Percentiles rank a stretch among this genome's conserved stretches.
phyloP scores from a whole-genome alignment of 2,888 invertebrate species.

The Agrotis clavis region DNA sequence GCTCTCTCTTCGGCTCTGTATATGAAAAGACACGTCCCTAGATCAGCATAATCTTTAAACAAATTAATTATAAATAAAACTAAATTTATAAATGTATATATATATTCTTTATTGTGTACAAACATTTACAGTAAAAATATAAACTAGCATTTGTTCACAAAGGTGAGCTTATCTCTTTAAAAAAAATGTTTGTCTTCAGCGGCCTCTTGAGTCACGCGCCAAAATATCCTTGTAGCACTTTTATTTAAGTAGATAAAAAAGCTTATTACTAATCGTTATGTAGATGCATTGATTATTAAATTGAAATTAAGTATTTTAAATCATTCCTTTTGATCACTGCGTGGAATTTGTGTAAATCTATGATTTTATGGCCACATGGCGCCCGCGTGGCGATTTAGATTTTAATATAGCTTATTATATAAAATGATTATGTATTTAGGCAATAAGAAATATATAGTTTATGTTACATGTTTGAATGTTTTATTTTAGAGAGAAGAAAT shows the following conservation, averaged over 20 bases:
- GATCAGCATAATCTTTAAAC: background rate
- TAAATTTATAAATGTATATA: background rate
- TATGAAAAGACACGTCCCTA: background rate
- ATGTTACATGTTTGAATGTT: conserved; percentile 65
- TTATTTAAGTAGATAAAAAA: conserved; percentile 43
- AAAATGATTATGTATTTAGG: conserved; percentile 71
- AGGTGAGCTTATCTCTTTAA: too few relatives aligned
- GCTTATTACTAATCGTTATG: conserved; percentile 37
- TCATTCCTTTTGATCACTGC: conserved; percentile 48
- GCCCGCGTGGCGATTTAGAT: conserved; percentile 58
- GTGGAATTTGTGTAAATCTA: conserved; percentile 33
- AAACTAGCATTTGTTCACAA: too few relatives aligned
- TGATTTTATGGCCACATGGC: conserved; percentile 32
- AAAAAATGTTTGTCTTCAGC: too few relatives aligned
- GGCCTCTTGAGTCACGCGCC: too few relatives aligned
- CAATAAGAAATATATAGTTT: conserved; percentile 80
- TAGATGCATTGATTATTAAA: conserved; percentile 38
- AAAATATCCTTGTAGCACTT: too few relatives aligned
- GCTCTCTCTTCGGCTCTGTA: conserved; percentile 8
- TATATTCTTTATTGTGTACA: too few relatives aligned
- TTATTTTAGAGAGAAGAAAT: too few relatives aligned
- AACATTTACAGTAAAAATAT: too few relatives aligned
- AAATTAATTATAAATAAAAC: background rate
- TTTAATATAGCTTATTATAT: conserved; percentile 59
- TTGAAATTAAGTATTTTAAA: conserved; percentile 33